Base-by-base conservation (phyloP, 2,888 invertebrate species). In the Drosophila anomalata region DNA sequence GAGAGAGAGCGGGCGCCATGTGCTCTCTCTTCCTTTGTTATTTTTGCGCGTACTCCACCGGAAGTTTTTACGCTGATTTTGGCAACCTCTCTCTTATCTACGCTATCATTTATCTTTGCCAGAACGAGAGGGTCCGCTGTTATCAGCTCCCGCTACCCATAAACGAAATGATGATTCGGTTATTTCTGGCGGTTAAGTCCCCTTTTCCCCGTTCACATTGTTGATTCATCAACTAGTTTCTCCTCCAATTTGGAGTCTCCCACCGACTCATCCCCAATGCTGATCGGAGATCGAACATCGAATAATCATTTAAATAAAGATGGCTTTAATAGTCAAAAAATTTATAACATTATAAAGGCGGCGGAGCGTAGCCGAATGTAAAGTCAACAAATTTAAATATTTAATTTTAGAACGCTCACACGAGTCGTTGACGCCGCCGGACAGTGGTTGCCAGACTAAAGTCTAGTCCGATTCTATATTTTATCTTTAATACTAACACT, bases 331-430 rank as follows among this genome's bases (percentile, higher is more conserved):
- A 42, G 61, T 60, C 67, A 22, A 24, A 69, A 56, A 60, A 55
- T 71, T 76, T 69, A 76, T 74, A 53, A 60, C 48, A 60, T 31
- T 62, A 58, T 65, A 55, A 53, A 66, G 67, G 73, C 78, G 71
- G 46, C 76, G 33, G 58, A 71, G 68, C 72, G 63, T 44, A 47
- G 48, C 62, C 73, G 44, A 80, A 72, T 72, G 71, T 76, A 79
- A 79, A 73, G 67, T 66, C 78, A 72, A 84, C 76, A 73, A 81
- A 82, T 82, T 82, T 79, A 72, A 81, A 85, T 79, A 82, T 82
- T 82, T 82, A 85, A 82, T 82, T 82, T 85, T 82, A 82, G 82
- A 79, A 72, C 70, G 67, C 73, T 50, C 33, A 29, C 42, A 44
- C 48, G 69, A 75, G 74, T 83, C 80, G 83, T 83, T 80, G 78